Conservation (phyloP, 2,797 vertebrate species). For the Pygocentrus nattereri region DNA sequence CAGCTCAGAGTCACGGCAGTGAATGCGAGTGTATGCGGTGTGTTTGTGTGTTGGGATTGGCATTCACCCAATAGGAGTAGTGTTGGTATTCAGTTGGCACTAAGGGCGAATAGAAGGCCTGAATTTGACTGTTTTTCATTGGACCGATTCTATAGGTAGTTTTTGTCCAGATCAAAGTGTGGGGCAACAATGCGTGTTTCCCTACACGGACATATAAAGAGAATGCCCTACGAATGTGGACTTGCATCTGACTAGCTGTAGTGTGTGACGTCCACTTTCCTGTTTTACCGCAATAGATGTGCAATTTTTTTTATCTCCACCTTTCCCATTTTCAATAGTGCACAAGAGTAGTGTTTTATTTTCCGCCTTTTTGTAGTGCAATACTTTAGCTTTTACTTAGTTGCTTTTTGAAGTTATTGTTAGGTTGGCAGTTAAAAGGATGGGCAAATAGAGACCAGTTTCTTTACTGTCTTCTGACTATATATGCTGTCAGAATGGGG, state of each 20-base stretch:
- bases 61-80: conserved; percentile 33
- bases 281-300: conserved; percentile 66
- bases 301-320: conserved; percentile 68
- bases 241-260: conserved; percentile 27
- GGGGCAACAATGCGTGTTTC: not conserved
- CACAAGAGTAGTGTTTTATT: conserved; percentile 83
- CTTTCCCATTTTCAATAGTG: conserved; percentile 76
- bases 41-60: conserved; percentile 45
- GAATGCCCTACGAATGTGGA: conserved; percentile 27
- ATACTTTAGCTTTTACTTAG: conserved; percentile 67
- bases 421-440: conserved; percentile 20
- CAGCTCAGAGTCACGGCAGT: conserved; percentile 47
- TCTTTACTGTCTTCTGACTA: conserved; percentile 34
- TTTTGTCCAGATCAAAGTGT: conserved; percentile 29
- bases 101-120: conserved; percentile 40
- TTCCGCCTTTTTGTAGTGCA: conserved; percentile 78
- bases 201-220: conserved; percentile 24
- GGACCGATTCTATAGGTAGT: conserved; percentile 47
- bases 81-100: conserved; percentile 49
- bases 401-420: conserved; percentile 29
- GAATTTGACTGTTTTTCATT: conserved; percentile 38
- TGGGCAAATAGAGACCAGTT: conserved; percentile 15
- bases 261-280: conserved; percentile 49
- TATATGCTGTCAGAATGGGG: conserved; percentile 31
- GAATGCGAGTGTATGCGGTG: conserved; percentile 20